Evolutionary conservation across 2,888 invertebrate species (phyloP).

Genomic region (Apotomis betuletana): DNA sequence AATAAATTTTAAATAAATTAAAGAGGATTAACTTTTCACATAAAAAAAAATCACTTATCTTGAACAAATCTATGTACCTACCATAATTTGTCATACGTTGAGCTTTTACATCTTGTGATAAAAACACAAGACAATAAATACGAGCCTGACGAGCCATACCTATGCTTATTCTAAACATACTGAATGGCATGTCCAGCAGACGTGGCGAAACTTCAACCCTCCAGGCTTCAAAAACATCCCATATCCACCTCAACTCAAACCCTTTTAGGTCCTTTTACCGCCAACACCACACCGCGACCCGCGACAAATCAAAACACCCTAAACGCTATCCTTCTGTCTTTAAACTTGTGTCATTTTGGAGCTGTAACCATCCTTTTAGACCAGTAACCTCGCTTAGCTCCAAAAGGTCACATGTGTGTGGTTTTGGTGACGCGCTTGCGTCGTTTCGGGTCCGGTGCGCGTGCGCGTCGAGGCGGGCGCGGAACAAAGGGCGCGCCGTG

Average conservation of each 20-base stretch:
- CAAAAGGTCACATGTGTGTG: conserved; percentile 31
- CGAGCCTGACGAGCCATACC: background rate
- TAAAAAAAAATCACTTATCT: no score
- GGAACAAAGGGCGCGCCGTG: conserved; percentile 83
- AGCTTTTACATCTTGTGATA: background rate
- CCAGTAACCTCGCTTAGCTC: conserved; percentile 6
- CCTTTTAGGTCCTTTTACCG: conserved; percentile 17
- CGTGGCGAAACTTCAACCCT: conserved; percentile 34
- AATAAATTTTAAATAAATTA: no score
- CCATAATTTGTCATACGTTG: no score
- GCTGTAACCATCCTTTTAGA: conserved; percentile 3
- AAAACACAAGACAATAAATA: background rate
- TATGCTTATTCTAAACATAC: conserved; percentile 8
- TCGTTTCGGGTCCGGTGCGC: conserved; percentile 33
- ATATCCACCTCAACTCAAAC: conserved; percentile 2
- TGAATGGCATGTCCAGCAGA: conserved; percentile 21
- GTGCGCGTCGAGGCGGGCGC: conserved; percentile 62
- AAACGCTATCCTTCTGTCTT: background rate
- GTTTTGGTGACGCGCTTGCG: background rate
- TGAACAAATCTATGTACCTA: no score
- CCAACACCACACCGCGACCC: background rate
- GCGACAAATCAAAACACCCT: conserved; percentile 10
- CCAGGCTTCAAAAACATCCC: background rate
- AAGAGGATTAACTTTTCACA: no score
- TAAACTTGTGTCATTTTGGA: conserved; percentile 8